These are phyloP conservation scores for Drosophila nikananu DNA, from an alignment of 1,140 invertebrate species.

Conservation along the genomic window DNA sequence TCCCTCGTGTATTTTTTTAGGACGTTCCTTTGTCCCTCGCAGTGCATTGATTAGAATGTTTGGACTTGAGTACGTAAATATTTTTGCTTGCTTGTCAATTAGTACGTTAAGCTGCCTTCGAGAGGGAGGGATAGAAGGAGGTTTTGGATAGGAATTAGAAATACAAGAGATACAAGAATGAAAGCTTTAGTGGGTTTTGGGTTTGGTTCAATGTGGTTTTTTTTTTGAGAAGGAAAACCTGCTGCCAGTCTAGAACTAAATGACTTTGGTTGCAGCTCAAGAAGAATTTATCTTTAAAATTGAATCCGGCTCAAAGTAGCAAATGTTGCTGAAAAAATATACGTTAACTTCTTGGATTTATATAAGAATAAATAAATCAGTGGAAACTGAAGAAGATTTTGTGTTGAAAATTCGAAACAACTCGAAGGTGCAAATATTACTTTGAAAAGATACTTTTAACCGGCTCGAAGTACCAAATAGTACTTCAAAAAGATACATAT, in stretches of 20 bases:
- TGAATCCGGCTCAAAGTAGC: background rate
- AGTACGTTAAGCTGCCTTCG: slow-evolving; percentile 68
- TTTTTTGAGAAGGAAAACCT: background rate
- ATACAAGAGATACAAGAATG: slow-evolving; percentile 7
- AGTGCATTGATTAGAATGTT: slow-evolving; percentile 84
- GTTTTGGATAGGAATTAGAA: slow-evolving; percentile 31
- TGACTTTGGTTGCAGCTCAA: background rate
- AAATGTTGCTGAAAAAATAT: background rate
- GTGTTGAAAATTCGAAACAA: background rate
- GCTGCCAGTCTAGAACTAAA: background rate
- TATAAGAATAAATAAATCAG: background rate
- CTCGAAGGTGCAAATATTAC: background rate
- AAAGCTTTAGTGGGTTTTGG: slow-evolving; percentile 20
- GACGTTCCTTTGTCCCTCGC: slow-evolving; percentile 33
- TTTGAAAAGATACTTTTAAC: background rate
- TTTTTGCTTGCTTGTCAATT: slow-evolving; percentile 83
- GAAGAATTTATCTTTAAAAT: background rate
- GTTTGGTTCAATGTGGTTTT: background rate
- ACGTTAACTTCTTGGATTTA: too few relatives aligned
- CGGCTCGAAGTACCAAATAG: background rate
- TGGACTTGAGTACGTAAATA: slow-evolving; percentile 83
- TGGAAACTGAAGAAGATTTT: background rate
- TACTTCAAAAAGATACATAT: background rate
- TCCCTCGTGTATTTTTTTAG: slow-evolving; percentile 10
- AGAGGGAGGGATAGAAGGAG: too few relatives aligned